Evolutionary conservation across 2,888 invertebrate genomes (phyloP).

Genomic region (Lasiommata megera): DNA sequence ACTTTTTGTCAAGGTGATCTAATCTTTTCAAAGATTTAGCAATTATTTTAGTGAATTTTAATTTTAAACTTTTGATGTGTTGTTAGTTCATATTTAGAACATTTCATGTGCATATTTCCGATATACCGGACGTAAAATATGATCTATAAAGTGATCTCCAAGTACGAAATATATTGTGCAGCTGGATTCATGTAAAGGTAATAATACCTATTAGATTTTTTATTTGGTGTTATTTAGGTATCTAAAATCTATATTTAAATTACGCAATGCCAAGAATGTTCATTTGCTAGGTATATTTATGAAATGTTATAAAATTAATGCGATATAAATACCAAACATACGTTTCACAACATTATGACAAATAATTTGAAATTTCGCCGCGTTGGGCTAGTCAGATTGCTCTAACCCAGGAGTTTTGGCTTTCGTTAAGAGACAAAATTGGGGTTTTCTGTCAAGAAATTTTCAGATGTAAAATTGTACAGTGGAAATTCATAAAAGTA

Average conservation of each 20-base stretch:
- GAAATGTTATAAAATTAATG: neutral
- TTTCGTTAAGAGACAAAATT: too few species aligned
- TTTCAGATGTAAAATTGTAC: too few species aligned
- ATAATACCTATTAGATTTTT: constrained; percentile 2
- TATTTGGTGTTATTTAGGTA: too few species aligned
- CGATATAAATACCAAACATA: neutral
- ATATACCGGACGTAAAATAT: constrained; percentile 50
- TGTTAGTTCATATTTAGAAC: constrained; percentile 8
- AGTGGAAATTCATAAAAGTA: too few species aligned
- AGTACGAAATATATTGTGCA: constrained; percentile 44
- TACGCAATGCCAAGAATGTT: constrained; percentile 5
- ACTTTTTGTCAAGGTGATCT: constrained; percentile 29
- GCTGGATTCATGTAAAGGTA: constrained; percentile 73
- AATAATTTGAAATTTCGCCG: neutral
- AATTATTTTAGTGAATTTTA: constrained; percentile 17
- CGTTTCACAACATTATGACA: constrained; percentile 2
- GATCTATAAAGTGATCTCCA: constrained; percentile 39
- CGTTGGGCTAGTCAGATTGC: too few species aligned
- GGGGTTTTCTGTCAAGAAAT: too few species aligned
- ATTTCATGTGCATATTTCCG: constrained; percentile 30
- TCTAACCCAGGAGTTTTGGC: too few species aligned
- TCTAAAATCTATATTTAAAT: constrained; percentile 11
- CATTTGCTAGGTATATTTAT: neutral
- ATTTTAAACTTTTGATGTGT: constrained; percentile 10
- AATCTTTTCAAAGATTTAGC: constrained; percentile 13